Conservation (phyloP, 2,113 vertebrate genomes). For the Lepisosteus osseus region DNA sequence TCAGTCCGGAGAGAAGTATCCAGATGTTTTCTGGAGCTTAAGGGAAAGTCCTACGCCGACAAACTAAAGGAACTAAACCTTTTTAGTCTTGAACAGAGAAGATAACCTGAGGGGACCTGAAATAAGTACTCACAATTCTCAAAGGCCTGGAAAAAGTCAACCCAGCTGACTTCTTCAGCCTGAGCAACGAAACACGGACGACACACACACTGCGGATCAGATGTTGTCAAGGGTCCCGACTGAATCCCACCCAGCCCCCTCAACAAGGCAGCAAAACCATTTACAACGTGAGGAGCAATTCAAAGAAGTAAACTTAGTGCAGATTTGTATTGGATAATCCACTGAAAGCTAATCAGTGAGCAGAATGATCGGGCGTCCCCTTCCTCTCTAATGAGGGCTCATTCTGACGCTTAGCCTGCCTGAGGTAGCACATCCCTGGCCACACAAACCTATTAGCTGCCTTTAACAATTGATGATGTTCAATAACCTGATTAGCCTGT, state of each 20-base stretch:
- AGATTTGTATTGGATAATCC: conserved; percentile 76
- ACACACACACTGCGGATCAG: no score
- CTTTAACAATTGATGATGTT: conserved; percentile 71
- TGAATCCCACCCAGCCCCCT: neutral
- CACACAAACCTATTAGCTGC: conserved; percentile 58
- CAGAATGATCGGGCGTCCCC: conserved; percentile 55
- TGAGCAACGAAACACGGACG: no score
- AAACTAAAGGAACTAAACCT: no score
- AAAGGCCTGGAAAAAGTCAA: no score
- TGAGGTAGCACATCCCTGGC: neutral
- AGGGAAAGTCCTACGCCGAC: no score
- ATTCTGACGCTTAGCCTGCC: neutral
- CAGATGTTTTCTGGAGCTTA: no score
- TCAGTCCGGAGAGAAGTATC: no score
- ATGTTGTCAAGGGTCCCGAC: no score
- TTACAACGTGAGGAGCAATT: conserved; percentile 78
- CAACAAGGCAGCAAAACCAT: conserved; percentile 35
- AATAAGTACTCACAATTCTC: no score
- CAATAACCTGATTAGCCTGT: conserved; percentile 63
- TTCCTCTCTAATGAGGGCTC: neutral
- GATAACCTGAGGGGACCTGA: no score
- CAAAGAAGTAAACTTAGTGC: conserved; percentile 74
- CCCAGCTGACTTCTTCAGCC: no score
- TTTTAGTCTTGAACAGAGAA: no score
- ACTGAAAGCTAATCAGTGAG: conserved; percentile 75